Percentiles rank a stretch among this genome's conserved stretches.
phyloP scores from a whole-genome alignment of 2,113 vertebrate species.

The Phaethornis superciliosus region DNA sequence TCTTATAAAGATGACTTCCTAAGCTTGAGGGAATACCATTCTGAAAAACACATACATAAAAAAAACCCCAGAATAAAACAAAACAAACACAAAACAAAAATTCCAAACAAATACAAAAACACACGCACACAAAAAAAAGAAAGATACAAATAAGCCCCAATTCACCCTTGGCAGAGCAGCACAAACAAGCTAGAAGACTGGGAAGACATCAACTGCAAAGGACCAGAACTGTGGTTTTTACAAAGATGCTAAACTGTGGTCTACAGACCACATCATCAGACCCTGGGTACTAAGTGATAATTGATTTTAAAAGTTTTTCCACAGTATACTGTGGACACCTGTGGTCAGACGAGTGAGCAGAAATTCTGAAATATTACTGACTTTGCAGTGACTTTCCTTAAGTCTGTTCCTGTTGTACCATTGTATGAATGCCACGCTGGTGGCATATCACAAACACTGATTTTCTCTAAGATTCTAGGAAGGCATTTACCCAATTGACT shows the following conservation, averaged over 20 bases:
- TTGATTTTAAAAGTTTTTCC: not conserved
- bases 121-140: not conserved
- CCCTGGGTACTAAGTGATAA: not conserved
- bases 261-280: not conserved
- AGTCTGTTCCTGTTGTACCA: not conserved
- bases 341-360: not conserved
- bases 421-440: not conserved
- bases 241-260: not conserved
- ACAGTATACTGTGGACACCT: not conserved
- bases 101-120: too few species aligned
- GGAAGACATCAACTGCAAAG: not conserved
- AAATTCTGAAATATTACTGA: not conserved
- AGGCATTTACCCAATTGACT: not conserved
- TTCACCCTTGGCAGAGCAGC: not conserved
- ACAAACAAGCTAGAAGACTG: not conserved
- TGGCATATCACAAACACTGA: not conserved
- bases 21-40: not conserved
- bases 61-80: too few species aligned
- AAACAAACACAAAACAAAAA: too few species aligned
- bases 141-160: not conserved
- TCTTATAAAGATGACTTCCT: not conserved
- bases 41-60: not conserved
- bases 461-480: not conserved
- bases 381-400: not conserved
- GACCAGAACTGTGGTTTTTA: not conserved